Evolutionary conservation across 2,888 invertebrate genomes (phyloP), one percentile per base, ranked within the genome.

Genomic region (Caenorhabditis auriculariae): DNA sequence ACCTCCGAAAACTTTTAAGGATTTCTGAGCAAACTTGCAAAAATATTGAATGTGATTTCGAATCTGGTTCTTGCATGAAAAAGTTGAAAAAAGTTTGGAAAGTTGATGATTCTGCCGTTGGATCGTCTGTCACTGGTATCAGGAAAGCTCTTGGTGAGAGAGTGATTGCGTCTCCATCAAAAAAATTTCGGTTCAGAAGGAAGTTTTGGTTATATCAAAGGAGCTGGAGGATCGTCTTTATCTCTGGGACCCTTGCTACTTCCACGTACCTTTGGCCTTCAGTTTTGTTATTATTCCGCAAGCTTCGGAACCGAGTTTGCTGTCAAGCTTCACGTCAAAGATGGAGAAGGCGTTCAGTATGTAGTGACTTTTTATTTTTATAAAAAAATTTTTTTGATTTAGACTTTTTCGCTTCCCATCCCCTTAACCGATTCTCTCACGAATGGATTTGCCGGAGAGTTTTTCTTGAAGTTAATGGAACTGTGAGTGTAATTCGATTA

Each of bases 281-380:
- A 71, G 19, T 76, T 76, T 55, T 76, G 76, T 50, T 72, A 61
- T 54, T 74, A 63, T 54, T 44, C 65, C 1, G 55, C 68, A 9
- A 58, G 57, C 6, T 26, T 51, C 7, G 68, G 59, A 9, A 57
- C 64, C 1, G 39, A 43, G 9, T 57, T 75, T 17, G 39, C 44
- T 19, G 49, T 75, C n/a, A 47, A 54, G 23, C 27, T 54, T 19
- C 45, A 42, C 2, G 37, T 45, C 12, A 38, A 45, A 6, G 51
- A 39, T 7, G 54, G 50, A 26, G 35, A 46, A 12, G 45, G 54
- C 15, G 41, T 26, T 12, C 28, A 24, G 64, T 60, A 42, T 45
- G 56, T 42, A 5, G 46, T 54, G 9, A 50, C 35, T 42, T 29
- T 37, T 9, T 39, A 0, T 49, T 59, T 44, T n/a, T 17, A 45